These are phyloP conservation scores for Enteromius unitaeniatus DNA, from an alignment of 2,797 vertebrate species.

Conservation along the genomic window DNA sequence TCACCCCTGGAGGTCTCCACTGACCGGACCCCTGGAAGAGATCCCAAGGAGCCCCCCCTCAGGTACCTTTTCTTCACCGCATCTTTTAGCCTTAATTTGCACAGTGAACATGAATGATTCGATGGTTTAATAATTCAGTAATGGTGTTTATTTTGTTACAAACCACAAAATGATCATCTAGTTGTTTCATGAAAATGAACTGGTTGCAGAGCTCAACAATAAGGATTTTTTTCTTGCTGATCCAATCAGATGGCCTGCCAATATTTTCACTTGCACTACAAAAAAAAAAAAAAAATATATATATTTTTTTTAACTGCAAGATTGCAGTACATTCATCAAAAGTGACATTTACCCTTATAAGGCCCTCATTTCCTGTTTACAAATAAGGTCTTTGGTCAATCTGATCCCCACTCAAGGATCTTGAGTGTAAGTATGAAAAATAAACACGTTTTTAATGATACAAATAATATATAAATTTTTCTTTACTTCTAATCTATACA, in stretches of 20 bases:
- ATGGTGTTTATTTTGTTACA: slow-evolving; percentile 20
- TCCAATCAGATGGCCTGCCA: neutral
- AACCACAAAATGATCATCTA: slow-evolving; percentile 13
- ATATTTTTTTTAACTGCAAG: too few relatives aligned
- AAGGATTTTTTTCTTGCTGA: slow-evolving; percentile 2
- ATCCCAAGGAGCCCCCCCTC: slow-evolving; percentile 77
- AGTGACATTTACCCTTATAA: too few relatives aligned
- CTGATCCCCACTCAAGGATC: too few relatives aligned
- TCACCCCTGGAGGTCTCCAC: slow-evolving; percentile 80
- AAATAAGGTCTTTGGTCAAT: too few relatives aligned
- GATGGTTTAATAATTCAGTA: neutral
- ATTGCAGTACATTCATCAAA: too few relatives aligned
- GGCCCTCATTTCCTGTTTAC: too few relatives aligned
- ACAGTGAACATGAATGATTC: slow-evolving; percentile 9
- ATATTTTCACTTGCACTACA: neutral
- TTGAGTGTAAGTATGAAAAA: too few relatives aligned
- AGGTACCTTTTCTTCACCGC: slow-evolving; percentile 76
- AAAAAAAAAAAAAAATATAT: neutral
- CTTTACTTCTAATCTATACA: too few relatives aligned
- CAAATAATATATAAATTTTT: too few relatives aligned
- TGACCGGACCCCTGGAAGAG: slow-evolving; percentile 82
- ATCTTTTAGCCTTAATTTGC: slow-evolving; percentile 19
- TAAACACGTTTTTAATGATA: too few relatives aligned
- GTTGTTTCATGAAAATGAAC: neutral
- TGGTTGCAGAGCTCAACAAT: neutral